Conservation (phyloP, 1,140 invertebrate genomes). For the Streblospio benedicti region DNA sequence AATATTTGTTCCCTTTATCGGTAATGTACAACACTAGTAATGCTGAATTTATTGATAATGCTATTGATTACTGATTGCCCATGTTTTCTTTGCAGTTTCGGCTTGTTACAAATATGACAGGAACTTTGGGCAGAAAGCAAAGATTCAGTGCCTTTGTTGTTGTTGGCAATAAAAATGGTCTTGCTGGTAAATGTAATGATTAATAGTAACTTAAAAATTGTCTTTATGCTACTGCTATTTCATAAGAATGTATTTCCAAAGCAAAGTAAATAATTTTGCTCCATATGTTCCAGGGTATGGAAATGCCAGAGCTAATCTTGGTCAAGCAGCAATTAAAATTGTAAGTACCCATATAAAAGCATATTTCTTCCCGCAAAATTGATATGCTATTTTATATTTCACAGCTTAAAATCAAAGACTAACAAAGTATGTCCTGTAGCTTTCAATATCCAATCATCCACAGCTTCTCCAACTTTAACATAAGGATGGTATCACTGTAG, state of each 20-base stretch:
- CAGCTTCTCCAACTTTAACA: too few relatives aligned
- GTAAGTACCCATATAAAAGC: too few relatives aligned
- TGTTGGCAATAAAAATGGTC: slow-evolving; percentile 80
- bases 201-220: not conserved
- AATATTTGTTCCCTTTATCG: too few relatives aligned
- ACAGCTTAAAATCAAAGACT: too few relatives aligned
- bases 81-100: slow-evolving; percentile 51
- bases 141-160: slow-evolving; percentile 62
- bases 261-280: not conserved
- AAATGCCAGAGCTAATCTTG: slow-evolving; percentile 32
- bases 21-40: too few relatives aligned
- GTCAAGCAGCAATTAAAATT: slow-evolving; percentile 30
- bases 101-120: slow-evolving; percentile 73
- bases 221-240: slow-evolving; percentile 13
- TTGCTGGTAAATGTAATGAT: slow-evolving; percentile 62
- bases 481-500: too few relatives aligned
- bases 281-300: slow-evolving; percentile 26
- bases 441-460: not conserved
- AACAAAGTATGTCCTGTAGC: too few relatives aligned
- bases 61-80: too few relatives aligned
- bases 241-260: slow-evolving; percentile 5
- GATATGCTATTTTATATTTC: too few relatives aligned
- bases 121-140: slow-evolving; percentile 67
- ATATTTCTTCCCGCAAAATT: too few relatives aligned
- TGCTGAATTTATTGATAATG: too few relatives aligned